Evolutionary conservation across 2,113 vertebrate genomes (phyloP), one percentile per base, ranked within the genome.

Genomic region (Gymnorhina tibicen): DNA sequence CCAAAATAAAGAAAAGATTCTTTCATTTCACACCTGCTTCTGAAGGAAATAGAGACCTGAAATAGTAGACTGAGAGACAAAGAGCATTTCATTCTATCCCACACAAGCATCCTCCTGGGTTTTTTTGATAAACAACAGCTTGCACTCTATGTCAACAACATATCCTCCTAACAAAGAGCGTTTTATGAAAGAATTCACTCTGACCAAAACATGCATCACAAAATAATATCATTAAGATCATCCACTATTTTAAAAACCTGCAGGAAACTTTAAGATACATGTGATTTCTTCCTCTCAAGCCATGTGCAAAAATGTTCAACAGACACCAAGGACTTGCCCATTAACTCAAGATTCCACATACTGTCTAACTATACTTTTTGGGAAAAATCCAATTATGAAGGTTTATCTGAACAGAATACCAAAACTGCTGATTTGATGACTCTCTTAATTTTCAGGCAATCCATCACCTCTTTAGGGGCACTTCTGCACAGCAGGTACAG

Each of bases 1-100:
- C 50, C 16, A 84, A 82, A 95, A 93, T 42, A 21, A 56, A 66
- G 22, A 81, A 67, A 72, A 87, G 37, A 91, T 94, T 95, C 44
- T 79, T 87, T 85, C 73, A 67, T 72, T 26, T 73, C 3, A 1
- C 3, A 79, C 12, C 26, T 81, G 19, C 18, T 76, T 53, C 47
- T 75, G 21, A 89, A 90, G 24, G 69, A 81, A 91, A 70, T 6
- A 74, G 27, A 58, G 24, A 63, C 37, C 81, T 95, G 49, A 87
- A 91, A 72, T 7, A 75, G 47, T 46, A 94, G 91, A 2, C 73
- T 88, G 33, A 44, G 30, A 93, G 42, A 78, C 24, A 88, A 95
- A 95, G 95, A 93, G 32, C 21, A 14, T 92, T 96, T 74, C 3
- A 55, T 64, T 63, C 42, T 22, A 55, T 76, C 33, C 37, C 60